These are phyloP conservation scores for Tetranychus piercei DNA, from an alignment of 2,888 invertebrate genomes.

Conservation along the genomic window DNA sequence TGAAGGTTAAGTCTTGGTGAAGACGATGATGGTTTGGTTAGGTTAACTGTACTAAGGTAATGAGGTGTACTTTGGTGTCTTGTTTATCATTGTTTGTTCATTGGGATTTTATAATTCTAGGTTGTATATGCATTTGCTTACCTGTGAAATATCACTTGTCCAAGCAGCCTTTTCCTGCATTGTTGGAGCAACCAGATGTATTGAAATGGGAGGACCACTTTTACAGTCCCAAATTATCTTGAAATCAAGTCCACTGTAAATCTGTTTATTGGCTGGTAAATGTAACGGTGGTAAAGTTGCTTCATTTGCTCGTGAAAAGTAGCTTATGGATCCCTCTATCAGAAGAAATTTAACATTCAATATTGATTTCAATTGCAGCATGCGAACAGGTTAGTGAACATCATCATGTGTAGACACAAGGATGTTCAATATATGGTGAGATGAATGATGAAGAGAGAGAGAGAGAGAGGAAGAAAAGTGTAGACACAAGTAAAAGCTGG, in stretches of 20 bases:
- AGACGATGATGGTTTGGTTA: too few relatives aligned
- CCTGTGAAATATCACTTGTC: constrained; percentile 76
- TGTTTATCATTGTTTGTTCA: too few relatives aligned
- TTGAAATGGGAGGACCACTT: constrained; percentile 46
- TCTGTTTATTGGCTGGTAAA: background rate
- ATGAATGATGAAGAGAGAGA: background rate
- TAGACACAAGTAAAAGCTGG: background rate
- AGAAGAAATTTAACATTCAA: background rate
- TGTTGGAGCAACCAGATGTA: constrained; percentile 47
- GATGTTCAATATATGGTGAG: background rate
- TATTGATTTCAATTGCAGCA: constrained; percentile 4
- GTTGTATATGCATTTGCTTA: constrained; percentile 26
- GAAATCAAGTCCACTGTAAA: constrained; percentile 41
- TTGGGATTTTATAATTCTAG: too few relatives aligned
- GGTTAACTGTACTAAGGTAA: too few relatives aligned
- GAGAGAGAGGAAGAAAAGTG: background rate
- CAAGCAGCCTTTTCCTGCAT: constrained; percentile 76
- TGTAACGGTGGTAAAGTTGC: constrained; percentile 1
- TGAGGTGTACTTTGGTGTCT: too few relatives aligned
- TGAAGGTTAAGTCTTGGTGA: too few relatives aligned
- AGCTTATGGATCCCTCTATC: constrained; percentile 25
- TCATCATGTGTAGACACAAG: background rate
- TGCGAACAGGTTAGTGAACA: too few relatives aligned
- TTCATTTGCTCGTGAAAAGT: constrained; percentile 20
- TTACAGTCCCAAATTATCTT: constrained; percentile 51